phyloP scores from a whole-genome alignment of 2,888 invertebrate genomes.

The Gastracanthus pulcherrimus region DNA sequence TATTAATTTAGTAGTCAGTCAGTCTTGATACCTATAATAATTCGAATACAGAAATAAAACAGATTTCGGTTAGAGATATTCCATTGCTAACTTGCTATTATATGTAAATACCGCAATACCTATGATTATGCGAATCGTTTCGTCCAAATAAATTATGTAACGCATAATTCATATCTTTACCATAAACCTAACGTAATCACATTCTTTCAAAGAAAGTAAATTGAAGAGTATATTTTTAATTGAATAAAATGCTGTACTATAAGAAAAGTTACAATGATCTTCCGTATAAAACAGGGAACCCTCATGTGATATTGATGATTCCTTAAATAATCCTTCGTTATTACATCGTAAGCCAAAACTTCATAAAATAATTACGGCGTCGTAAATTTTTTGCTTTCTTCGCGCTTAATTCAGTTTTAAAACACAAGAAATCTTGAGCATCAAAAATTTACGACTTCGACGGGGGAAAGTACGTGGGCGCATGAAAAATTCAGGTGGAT shows the following conservation, averaged over 20 bases:
- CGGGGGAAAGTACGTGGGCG: not conserved
- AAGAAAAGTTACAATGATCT: not conserved
- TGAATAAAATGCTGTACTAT: not conserved
- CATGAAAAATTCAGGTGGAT: constrained; percentile 13
- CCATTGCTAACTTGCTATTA: not conserved
- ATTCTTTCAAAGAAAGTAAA: not conserved
- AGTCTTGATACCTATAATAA: no score
- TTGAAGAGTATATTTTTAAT: not conserved
- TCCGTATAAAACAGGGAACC: not conserved
- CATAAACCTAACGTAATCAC: not conserved
- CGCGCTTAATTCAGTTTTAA: constrained; percentile 7
- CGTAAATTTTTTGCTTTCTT: not conserved
- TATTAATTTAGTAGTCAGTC: no score
- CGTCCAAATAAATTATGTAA: not conserved
- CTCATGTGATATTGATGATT: no score
- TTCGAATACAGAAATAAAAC: not conserved
- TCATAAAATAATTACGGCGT: not conserved
- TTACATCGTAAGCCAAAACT: not conserved
- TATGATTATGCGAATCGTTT: not conserved
- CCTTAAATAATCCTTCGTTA: not conserved
- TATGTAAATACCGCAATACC: not conserved
- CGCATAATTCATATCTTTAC: not conserved
- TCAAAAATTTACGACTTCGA: constrained; percentile 13
- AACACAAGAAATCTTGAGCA: not conserved
- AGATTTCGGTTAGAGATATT: not conserved